A percentile compares a stretch with the other conserved stretches of the same genome.
Conservation (phyloP, 2,113 vertebrate genomes). For the Actenoides lindsayi region DNA sequence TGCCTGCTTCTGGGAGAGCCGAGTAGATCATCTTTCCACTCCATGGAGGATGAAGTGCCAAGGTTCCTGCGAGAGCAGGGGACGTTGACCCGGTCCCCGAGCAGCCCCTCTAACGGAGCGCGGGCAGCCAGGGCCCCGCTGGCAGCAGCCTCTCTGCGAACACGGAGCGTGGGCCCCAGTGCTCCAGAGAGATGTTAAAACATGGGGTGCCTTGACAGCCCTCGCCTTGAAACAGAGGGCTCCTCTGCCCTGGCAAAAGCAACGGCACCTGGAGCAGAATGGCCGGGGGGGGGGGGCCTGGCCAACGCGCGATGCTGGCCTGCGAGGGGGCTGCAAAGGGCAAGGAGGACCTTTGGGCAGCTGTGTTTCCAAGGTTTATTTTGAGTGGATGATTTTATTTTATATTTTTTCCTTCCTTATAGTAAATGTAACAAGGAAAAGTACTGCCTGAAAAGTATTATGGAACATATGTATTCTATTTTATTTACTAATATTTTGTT, state of each 20-base stretch:
- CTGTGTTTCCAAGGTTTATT: not conserved
- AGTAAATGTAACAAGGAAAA: constrained; percentile 48
- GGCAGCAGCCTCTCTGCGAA: not conserved
- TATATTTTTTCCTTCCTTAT: not conserved
- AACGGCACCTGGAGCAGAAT: fast-evolving
- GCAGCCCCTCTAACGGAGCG: fast-evolving
- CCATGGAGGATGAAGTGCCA: not conserved
- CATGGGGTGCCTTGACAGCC: not conserved
- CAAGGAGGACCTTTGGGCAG: not conserved
- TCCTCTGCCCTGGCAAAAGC: not conserved
- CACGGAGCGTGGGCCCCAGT: not conserved
- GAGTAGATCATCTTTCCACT: not conserved
- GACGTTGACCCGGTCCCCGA: no score
- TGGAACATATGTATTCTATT: constrained; percentile 49
- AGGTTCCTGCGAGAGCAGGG: not conserved
- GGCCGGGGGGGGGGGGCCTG: fast-evolving
- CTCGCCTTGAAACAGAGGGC: not conserved
- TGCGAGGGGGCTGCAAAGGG: not conserved
- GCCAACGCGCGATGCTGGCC: fast-evolving
- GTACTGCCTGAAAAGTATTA: constrained; percentile 70
- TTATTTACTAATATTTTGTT: constrained; percentile 75
- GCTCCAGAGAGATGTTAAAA: not conserved
- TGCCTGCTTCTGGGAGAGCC: not conserved
- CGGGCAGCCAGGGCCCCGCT: not conserved
- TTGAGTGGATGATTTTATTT: not conserved